Evolutionary conservation across 2,797 vertebrate species (phyloP).

Genomic region (Crocidura indochinensis): DNA sequence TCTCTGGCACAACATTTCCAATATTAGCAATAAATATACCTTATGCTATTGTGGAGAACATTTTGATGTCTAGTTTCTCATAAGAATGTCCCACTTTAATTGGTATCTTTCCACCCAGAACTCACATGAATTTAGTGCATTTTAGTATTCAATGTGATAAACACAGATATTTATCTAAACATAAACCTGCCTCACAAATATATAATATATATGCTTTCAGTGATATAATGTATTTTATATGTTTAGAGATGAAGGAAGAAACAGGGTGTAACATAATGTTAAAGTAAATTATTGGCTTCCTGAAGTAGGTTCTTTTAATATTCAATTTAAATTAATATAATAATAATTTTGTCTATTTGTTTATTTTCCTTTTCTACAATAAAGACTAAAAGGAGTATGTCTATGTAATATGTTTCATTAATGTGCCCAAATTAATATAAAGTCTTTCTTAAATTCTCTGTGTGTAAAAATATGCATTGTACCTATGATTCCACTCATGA

Average conservation of each 20-base stretch:
- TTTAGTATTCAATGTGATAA: not conserved
- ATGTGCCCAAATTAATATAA: not conserved
- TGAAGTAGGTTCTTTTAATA: not conserved
- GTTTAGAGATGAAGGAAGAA: not conserved
- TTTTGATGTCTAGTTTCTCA: not conserved
- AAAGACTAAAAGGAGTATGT: not conserved
- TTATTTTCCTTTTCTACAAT: not conserved
- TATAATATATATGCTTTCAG: not conserved
- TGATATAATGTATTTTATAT: not conserved
- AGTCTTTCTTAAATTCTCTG: not conserved
- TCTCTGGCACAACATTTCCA: not conserved
- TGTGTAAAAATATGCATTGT: too few species aligned
- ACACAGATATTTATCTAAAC: not conserved
- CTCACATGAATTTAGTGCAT: not conserved
- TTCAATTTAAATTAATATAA: conserved; percentile 15
- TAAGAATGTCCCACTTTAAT: not conserved
- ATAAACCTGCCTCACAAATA: not conserved
- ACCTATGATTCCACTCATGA: too few species aligned
- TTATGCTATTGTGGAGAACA: too few species aligned
- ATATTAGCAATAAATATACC: not conserved
- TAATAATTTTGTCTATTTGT: conserved; percentile 6
- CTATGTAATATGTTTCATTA: not conserved
- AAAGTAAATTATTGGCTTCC: not conserved
- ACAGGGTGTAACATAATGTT: not conserved
- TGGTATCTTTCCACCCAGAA: not conserved